Percentiles rank a stretch among this genome's conserved stretches.
Evolutionary conservation across 2,797 vertebrate genomes (phyloP).

Genomic region (Acipenser transmontanus): DNA sequence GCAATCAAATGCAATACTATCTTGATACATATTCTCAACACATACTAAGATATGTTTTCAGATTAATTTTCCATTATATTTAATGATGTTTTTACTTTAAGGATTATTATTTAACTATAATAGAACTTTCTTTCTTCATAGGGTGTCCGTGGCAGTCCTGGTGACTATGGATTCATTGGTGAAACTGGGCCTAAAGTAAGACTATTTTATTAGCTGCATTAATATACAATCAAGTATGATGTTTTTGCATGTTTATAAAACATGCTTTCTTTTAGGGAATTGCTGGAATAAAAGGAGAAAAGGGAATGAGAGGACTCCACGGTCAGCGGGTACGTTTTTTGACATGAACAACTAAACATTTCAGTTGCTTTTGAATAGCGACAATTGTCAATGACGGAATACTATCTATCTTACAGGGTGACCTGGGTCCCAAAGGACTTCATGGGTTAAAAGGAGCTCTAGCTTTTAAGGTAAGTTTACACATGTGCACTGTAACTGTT

Average conservation of each 20-base stretch:
- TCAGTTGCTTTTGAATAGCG: constrained; percentile 14
- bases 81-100: not conserved
- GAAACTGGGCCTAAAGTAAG: constrained; percentile 54
- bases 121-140: constrained; percentile 25
- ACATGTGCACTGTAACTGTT: not conserved
- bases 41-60: too few relatives aligned
- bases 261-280: constrained; percentile 45
- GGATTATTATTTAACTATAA: not conserved
- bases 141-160: constrained; percentile 50
- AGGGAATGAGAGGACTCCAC: constrained; percentile 53
- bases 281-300: constrained; percentile 57
- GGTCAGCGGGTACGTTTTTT: constrained; percentile 47
- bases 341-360: constrained; percentile 12
- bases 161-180: constrained; percentile 50
- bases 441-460: constrained; percentile 63
- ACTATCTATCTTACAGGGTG: constrained; percentile 44
- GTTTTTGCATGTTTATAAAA: not conserved
- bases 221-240: too few relatives aligned
- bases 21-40: too few relatives aligned
- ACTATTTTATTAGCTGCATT: not conserved
- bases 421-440: constrained; percentile 61
- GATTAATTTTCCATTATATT: too few relatives aligned
- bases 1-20: too few relatives aligned
- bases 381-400: constrained; percentile 18
- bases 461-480: constrained; percentile 61